Evolutionary conservation across 2,888 invertebrate genomes (phyloP).

Genomic region (Orthosia incerta): DNA sequence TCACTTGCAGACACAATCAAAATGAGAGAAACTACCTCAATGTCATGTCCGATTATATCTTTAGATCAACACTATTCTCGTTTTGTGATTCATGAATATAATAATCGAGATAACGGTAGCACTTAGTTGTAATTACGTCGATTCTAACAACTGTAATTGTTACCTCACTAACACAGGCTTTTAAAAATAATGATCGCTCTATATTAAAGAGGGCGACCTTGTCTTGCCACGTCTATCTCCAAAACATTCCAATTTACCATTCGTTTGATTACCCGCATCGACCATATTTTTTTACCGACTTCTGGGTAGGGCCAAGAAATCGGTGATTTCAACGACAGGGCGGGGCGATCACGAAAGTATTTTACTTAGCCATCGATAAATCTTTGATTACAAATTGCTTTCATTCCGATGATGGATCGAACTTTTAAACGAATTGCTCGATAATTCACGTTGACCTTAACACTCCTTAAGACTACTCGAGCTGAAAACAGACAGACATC

Average conservation of each 20-base stretch:
- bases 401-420: conserved; percentile 50
- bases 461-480: conserved; percentile 46
- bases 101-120: conserved; percentile 60
- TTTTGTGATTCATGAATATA: conserved; percentile 73
- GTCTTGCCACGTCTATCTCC: conserved; percentile 49
- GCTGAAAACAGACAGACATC: conserved; percentile 35
- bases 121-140: conserved; percentile 69
- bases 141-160: conserved; percentile 31
- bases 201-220: conserved; percentile 51
- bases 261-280: conserved; percentile 55
- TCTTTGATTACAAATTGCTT: conserved; percentile 62
- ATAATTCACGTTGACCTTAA: conserved; percentile 53
- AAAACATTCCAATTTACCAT: conserved; percentile 49
- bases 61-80: conserved; percentile 71
- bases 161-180: conserved; percentile 40
- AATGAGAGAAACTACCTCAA: conserved; percentile 55
- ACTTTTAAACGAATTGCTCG: conserved; percentile 48
- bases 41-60: conserved; percentile 70
- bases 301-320: conserved; percentile 62
- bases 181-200: conserved; percentile 55
- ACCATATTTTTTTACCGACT: conserved; percentile 50
- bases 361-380: conserved; percentile 56
- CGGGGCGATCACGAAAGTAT: conserved; percentile 47
- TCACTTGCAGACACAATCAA: conserved; percentile 43
- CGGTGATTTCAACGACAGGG: conserved; percentile 49